A percentile compares a stretch with the other conserved stretches of the same genome.
These are phyloP conservation scores for Corvus cornix DNA, from an alignment of 2,113 vertebrate genomes.

Conservation along the genomic window DNA sequence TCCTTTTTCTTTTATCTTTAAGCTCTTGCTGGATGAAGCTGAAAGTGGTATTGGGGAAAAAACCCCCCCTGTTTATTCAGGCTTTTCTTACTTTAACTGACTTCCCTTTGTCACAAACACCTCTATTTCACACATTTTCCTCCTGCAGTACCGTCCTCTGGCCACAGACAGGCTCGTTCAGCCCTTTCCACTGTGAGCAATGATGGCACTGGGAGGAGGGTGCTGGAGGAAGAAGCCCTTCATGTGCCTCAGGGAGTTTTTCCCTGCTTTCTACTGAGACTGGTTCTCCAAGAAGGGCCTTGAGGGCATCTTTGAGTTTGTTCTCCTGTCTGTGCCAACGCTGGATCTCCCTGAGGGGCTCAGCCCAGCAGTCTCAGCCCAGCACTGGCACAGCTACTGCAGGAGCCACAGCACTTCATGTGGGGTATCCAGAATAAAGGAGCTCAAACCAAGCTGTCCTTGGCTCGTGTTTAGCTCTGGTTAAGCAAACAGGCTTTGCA, in stretches of 20 bases:
- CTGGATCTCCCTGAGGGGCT: neutral
- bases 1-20: neutral
- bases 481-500: slow-evolving; percentile 7
- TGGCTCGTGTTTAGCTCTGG: neutral
- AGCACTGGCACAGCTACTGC: neutral
- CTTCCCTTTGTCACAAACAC: slow-evolving; percentile 6
- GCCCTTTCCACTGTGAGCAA: neutral
- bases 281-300: neutral
- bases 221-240: neutral
- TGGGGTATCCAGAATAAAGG: neutral
- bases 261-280: neutral
- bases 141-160: neutral
- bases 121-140: neutral
- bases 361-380: neutral
- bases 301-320: neutral
- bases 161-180: neutral
- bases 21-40: neutral
- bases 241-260: neutral
- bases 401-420: neutral
- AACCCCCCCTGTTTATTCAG: neutral
- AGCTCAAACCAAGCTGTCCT: slow-evolving; percentile 12
- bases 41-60: neutral
- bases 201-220: accelerated
- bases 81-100: neutral
- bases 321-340: neutral